These are phyloP conservation scores for Drosophila setosimentum DNA, from an alignment of 2,888 invertebrate genomes.

Conservation along the genomic window DNA sequence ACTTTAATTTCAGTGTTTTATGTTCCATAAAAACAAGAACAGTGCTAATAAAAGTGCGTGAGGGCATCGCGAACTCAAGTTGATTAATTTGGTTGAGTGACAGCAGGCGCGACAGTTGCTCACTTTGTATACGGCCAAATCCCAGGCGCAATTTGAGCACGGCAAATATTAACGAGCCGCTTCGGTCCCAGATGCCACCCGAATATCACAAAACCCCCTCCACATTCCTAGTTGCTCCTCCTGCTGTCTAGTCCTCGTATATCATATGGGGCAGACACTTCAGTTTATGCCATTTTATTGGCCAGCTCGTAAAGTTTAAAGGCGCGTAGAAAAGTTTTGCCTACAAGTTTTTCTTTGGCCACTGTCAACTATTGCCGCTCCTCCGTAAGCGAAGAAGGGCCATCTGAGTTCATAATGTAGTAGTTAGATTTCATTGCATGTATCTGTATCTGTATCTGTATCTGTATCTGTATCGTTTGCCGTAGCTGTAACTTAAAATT, in stretches of 20 bases:
- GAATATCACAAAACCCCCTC: background rate
- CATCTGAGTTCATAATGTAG: constrained; percentile 14
- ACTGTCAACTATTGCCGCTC: constrained; percentile 26
- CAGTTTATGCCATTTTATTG: constrained; percentile 61
- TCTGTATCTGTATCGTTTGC: constrained; percentile 6
- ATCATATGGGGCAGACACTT: constrained; percentile 56
- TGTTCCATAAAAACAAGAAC: constrained; percentile 6
- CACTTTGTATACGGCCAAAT: constrained; percentile 34
- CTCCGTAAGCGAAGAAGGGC: background rate
- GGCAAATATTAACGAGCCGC: constrained; percentile 52
- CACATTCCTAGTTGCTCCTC: background rate
- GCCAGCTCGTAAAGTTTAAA: constrained; percentile 58
- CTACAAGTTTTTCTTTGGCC: constrained; percentile 45
- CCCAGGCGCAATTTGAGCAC: constrained; percentile 60
- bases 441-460: constrained; percentile 19
- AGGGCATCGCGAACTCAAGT: constrained; percentile 42
- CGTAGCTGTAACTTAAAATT: background rate
- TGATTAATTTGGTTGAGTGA: constrained; percentile 73
- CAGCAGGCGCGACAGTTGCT: constrained; percentile 48
- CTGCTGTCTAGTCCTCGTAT: constrained; percentile 7
- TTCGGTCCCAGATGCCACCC: constrained; percentile 20
- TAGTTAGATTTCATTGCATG: constrained; percentile 47
- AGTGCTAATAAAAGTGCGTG: constrained; percentile 32
- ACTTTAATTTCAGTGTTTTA: constrained; percentile 11
- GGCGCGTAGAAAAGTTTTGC: constrained; percentile 37